Evolutionary conservation across 2,797 vertebrate genomes (phyloP).

Genomic region (Hyperoplus immaculatus): DNA sequence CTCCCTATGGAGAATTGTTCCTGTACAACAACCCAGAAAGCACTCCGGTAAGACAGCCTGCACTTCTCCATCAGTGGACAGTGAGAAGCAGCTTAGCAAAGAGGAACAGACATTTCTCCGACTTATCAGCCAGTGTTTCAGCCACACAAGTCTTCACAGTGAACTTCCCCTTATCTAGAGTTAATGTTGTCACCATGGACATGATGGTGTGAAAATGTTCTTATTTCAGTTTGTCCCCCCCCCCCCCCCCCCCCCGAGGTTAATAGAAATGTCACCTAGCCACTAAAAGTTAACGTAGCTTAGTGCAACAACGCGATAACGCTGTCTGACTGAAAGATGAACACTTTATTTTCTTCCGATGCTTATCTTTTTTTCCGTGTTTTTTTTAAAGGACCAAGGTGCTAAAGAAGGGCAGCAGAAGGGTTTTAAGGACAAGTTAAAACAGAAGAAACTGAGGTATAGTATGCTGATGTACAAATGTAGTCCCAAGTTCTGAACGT

Average conservation of each 20-base stretch:
- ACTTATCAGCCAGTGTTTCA: constrained; percentile 49
- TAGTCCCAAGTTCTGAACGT: neutral
- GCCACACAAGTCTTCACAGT: constrained; percentile 8
- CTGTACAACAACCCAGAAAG: constrained; percentile 84
- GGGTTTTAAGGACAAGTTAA: constrained; percentile 68
- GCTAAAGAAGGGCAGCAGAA: constrained; percentile 62
- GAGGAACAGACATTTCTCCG: constrained; percentile 69
- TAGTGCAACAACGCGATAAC: constrained; percentile 54
- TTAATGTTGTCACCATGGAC: constrained; percentile 52
- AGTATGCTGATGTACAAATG: constrained; percentile 2
- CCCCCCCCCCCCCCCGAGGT: constrained; percentile 62
- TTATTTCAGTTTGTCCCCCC: constrained; percentile 54
- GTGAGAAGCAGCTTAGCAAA: constrained; percentile 57
- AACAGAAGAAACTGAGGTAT: constrained; percentile 74
- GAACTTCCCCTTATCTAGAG: constrained; percentile 50
- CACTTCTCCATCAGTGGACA: constrained; percentile 32
- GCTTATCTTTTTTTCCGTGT: constrained; percentile 55
- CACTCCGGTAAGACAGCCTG: constrained; percentile 83
- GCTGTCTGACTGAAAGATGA: constrained; percentile 61
- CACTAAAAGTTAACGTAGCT: constrained; percentile 65
- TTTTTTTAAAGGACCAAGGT: constrained; percentile 69
- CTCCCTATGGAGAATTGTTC: constrained; percentile 94
- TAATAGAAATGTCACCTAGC: constrained; percentile 81
- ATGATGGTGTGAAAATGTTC: constrained; percentile 51
- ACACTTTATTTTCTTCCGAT: constrained; percentile 58